Conservation (phyloP, 2,797 vertebrate genomes). For the Sebastes hopkinsi region DNA sequence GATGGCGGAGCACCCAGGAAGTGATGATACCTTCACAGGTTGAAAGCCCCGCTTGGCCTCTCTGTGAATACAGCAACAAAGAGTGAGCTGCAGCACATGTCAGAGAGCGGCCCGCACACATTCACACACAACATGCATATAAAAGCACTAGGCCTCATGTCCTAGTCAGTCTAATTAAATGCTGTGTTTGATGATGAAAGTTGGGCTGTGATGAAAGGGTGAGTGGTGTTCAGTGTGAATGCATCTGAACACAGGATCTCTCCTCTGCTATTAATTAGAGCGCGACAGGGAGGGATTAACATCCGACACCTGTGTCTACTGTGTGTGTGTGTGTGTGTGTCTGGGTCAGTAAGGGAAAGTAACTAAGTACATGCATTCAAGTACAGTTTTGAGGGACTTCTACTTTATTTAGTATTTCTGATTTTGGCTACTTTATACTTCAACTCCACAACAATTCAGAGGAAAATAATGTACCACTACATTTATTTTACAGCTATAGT, state of each 20-base stretch:
- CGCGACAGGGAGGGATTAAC: constrained; percentile 46
- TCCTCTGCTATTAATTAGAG: constrained; percentile 60
- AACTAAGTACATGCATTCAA: not conserved
- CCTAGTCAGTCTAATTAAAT: constrained; percentile 61
- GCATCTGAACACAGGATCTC: constrained; percentile 46
- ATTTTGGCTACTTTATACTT: not conserved
- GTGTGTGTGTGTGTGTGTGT: not conserved
- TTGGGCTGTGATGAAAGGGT: constrained; percentile 68
- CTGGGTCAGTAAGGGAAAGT: not conserved
- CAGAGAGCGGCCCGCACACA: constrained; percentile 23
- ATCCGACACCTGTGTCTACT: constrained; percentile 42
- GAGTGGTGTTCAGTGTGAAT: constrained; percentile 39
- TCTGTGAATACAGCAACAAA: constrained; percentile 34
- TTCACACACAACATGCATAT: constrained; percentile 3
- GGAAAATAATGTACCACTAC: not conserved
- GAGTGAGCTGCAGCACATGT: constrained; percentile 2
- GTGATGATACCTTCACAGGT: constrained; percentile 29
- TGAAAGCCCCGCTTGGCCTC: constrained; percentile 29
- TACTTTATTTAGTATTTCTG: not conserved
- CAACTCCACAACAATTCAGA: too few species aligned
- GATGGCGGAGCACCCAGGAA: constrained; percentile 37
- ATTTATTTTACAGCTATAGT: not conserved
- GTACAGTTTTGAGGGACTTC: not conserved
- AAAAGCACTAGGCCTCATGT: constrained; percentile 47
- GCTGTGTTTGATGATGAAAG: constrained; percentile 78